Percentiles rank a stretch among this genome's conserved stretches.
Conservation (phyloP, 2,113 vertebrate species). For the Scopus umbretta region DNA sequence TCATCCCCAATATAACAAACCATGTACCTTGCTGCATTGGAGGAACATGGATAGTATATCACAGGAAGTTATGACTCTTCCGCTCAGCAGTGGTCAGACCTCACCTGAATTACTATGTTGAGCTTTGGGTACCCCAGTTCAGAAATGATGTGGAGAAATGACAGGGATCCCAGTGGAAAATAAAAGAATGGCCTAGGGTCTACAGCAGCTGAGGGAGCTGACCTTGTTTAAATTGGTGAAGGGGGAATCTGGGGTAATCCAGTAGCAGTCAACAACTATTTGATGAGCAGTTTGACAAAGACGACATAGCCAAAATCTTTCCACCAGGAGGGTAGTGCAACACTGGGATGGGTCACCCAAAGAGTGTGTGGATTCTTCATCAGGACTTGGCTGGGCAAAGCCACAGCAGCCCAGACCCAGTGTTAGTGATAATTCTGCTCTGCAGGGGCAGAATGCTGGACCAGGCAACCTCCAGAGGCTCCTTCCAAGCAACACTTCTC, state of each 20-base stretch:
- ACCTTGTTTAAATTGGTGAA: neutral
- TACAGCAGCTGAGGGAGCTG: neutral
- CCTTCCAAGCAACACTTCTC: neutral
- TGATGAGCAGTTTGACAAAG: neutral
- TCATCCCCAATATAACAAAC: neutral
- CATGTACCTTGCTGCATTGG: neutral
- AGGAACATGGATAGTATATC: fast-evolving
- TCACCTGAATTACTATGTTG: neutral
- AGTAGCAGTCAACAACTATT: neutral
- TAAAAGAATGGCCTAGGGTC: neutral
- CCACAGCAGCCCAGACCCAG: neutral
- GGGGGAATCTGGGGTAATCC: neutral
- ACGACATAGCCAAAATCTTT: neutral
- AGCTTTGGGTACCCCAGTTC: neutral
- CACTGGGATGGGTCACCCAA: neutral
- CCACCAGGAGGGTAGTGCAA: neutral
- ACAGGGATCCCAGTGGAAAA: neutral
- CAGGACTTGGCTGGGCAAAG: neutral
- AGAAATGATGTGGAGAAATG: neutral
- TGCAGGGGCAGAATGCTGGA: neutral
- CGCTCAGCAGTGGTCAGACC: neutral
- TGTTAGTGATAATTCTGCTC: neutral
- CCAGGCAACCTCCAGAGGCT: neutral
- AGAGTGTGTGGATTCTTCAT: neutral
- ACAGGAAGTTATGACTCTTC: neutral